phyloP scores from a whole-genome alignment of 2,113 vertebrate genomes.

The Heterotilapia buettikoferi region DNA sequence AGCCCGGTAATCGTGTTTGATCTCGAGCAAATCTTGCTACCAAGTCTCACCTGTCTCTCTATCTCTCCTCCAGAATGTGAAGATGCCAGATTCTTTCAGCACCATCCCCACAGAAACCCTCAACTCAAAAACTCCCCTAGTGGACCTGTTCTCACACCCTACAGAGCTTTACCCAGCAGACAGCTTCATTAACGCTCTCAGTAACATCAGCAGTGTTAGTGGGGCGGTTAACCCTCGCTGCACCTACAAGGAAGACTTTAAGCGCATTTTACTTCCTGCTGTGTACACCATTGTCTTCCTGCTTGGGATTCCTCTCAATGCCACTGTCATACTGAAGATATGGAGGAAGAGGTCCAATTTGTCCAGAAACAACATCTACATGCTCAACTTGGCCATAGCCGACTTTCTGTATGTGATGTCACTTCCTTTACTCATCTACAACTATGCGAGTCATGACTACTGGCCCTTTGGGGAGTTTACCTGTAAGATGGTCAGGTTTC shows the following conservation, averaged over 20 bases:
- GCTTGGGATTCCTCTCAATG: conserved; percentile 83
- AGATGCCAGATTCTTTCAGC: conserved; percentile 22
- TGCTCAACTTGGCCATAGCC: conserved; percentile 86
- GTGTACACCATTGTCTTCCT: conserved; percentile 84
- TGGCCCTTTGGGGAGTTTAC: conserved; percentile 93
- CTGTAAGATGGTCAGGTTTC: conserved; percentile 88
- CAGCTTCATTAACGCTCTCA: background rate
- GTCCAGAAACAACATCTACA: conserved; percentile 85
- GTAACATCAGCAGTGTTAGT: conserved; percentile 27
- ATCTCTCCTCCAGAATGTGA: conserved; percentile 54
- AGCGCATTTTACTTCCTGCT: conserved; percentile 81
- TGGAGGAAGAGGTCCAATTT: conserved; percentile 73
- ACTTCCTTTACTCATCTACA: conserved; percentile 91
- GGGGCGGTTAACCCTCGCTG: conserved; percentile 52
- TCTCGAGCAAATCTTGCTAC: background rate
- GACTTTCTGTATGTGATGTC: conserved; percentile 93
- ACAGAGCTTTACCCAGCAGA: background rate
- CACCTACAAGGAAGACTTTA: conserved; percentile 90
- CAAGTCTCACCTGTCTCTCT: background rate
- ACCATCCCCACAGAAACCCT: background rate
- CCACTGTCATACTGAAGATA: conserved; percentile 83
- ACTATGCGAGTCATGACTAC: conserved; percentile 88
- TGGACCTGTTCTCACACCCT: background rate
- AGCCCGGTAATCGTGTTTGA: background rate
- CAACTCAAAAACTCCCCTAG: background rate